Evolutionary conservation across 2,888 invertebrate species (phyloP), one percentile per base, ranked within the genome.

Genomic region (Thereva nobilitata): DNA sequence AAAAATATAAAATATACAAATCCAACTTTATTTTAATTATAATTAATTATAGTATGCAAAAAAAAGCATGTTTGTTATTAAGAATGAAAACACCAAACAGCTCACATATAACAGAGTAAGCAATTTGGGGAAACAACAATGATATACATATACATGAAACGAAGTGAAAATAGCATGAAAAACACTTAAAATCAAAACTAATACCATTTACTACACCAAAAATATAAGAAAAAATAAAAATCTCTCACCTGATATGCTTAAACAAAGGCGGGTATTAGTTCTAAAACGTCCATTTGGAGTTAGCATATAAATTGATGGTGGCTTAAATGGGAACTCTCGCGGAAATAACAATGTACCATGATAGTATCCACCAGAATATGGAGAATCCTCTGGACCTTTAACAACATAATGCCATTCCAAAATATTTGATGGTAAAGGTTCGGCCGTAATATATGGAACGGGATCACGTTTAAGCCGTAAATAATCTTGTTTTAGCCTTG

Each of bases 381-480:
- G 93, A 52, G 93, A 91, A 73, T 90, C 89, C 78, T 94, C 94
- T 55, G 97, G 97, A 4, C 97, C 97, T 79, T 87, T 87, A 0
- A 97, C 94, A 44, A 96, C 92, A 79, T 97, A 97, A 75, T 90
- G 89, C 96, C 97, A 97, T 85, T 96, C 95, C 67, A 97, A 83
- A 74, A 97, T 95, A 80, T 97, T 96, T 9, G 91, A 87, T n/a
- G 93, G 92, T 45, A 95, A 84, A 63, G 97, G 97, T 77, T 93
- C 93, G 0, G 96, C 96, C 67, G 89, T 87, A 63, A 97, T 91
- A 79, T 93, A 96, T 47, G 96, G 96, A 63, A 97, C 91, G 34
- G 97, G 96, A 80, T 97, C 96, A 75, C 89, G 90, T 82, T 94
- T 92, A 63, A 97, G 84, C 68, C 95, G 85, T 74, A 95, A 82